Evolutionary conservation across 2,797 vertebrate species (phyloP).

Genomic region (Gymnodraco acuticeps): DNA sequence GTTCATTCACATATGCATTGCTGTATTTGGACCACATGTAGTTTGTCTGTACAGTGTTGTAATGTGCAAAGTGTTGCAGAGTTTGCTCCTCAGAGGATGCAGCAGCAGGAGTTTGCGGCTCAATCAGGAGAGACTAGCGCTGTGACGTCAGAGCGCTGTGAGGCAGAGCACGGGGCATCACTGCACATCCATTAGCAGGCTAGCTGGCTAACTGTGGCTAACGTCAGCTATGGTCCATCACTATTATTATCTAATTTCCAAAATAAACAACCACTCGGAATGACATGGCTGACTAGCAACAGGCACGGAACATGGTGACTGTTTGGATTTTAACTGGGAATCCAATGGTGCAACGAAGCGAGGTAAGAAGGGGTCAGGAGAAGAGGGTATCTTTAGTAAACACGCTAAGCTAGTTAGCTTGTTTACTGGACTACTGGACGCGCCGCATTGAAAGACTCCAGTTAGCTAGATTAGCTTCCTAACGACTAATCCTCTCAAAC

Average conservation of each 20-base stretch:
- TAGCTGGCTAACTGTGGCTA: slow-evolving; percentile 63
- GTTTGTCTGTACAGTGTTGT: neutral
- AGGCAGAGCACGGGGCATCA: slow-evolving; percentile 39
- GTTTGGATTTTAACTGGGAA: slow-evolving; percentile 25
- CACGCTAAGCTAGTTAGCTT: slow-evolving; percentile 77
- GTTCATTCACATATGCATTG: neutral
- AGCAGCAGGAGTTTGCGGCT: slow-evolving; percentile 50
- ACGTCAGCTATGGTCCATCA: slow-evolving; percentile 55
- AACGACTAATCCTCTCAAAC: slow-evolving; percentile 13
- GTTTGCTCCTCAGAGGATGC: neutral
- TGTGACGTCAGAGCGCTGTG: slow-evolving; percentile 67
- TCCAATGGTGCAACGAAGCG: slow-evolving; percentile 41
- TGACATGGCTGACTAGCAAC: slow-evolving; percentile 20
- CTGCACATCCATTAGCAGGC: slow-evolving; percentile 58
- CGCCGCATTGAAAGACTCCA: slow-evolving; percentile 35
- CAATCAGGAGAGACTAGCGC: slow-evolving; percentile 46
- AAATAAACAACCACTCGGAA: slow-evolving; percentile 19
- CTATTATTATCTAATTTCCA: neutral
- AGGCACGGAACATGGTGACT: slow-evolving; percentile 38
- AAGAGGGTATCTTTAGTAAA: slow-evolving; percentile 27
- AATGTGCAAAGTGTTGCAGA: neutral
- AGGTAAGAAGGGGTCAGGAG: slow-evolving; percentile 59
- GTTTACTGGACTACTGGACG: slow-evolving; percentile 46
- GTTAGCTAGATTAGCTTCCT: slow-evolving; percentile 20
- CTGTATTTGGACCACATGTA: neutral